Evolutionary conservation across 1,140 invertebrate species (phyloP), one percentile per base, ranked within the genome.

Genomic region (Paracyclopina nana): DNA sequence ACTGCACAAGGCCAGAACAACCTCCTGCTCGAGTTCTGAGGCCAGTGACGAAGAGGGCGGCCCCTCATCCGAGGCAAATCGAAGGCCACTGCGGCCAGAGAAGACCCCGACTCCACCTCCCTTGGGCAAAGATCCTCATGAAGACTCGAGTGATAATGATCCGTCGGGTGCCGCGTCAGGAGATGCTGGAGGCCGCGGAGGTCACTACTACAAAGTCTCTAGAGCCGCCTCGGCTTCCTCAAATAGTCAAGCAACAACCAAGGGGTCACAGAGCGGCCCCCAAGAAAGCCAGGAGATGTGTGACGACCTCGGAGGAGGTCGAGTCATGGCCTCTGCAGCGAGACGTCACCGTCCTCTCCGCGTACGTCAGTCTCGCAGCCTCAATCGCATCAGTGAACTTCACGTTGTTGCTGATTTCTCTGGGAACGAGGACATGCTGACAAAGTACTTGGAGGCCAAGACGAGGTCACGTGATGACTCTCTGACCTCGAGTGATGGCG

Each of bases 1-100:
- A 60, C 74, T 79, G 53, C 74, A 78, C 53, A 82, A 81, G 59
- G 73, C 76, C 5, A 68, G 82, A 20, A 82, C 82, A 5, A 78
- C 82, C 2, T 84, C 80, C 4, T 86, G 83, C 60, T 83, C 81
- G 56, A 82, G 81, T 46, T 87, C 83, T 0, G 82, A 86, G 60
- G 80, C 84, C 4, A 86, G 82, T 45, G 85, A 90, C 61, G 84
- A 88, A 62, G 84, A 90, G 58, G n/a, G n/a, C n/a, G n/a, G n/a
- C n/a, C n/a, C n/a, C n/a, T n/a, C n/a, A n/a, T 66, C 79, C 34
- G 69, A 69, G 26, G 65, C 69, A 16, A 61, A 56, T n/a, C 62
- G 20, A 9, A 38, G 20, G 9, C n/a, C n/a, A n/a, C n/a, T n/a
- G n/a, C 34, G 34, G n/a, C 34, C 12, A 14, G 42, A 34, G 52